Base-by-base conservation (phyloP, 1,140 invertebrate species). In the Eumaeus atala region DNA sequence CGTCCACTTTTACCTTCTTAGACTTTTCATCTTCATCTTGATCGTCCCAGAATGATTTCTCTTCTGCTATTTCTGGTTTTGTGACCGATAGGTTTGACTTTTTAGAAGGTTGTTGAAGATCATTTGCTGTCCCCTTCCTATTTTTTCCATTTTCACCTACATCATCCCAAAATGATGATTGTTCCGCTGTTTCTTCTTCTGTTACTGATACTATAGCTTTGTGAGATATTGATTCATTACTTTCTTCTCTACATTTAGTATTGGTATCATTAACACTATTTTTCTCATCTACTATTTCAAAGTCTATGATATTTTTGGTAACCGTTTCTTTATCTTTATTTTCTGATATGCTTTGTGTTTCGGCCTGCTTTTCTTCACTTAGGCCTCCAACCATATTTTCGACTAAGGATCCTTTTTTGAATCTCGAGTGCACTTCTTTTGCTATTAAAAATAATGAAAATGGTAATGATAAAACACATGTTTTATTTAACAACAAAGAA, bases 401-500 rank as follows among this genome's bases (percentile, higher is more conserved):
- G 38, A 72, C 49, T 18, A 78, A 55, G 9, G 66, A 67, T 77
- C 86, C 82, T 62, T 82, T 88, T 64, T 67, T 75, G 63, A 87
- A 77, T 67, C 74, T 80, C 66, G 81, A 82, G 74, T 81, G 81
- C 64, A 87, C 76, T 84, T 88, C 86, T 82, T 72, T 83, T 48
- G 87, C 85, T 88, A 87, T 77, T 76, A 56, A 80, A 84, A 68
- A 80, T 58, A 75, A 79, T 76, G 70, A 83, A 76, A 83, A 77
- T 70, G 62, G 42, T 38, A 65, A 63, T 62, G 65, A 66, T 56
- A 68, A 66, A 61, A 33, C n/a, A 62, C 63, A 72, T 64, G 71
- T 55, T 65, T 64, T 64, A 54, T 58, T 54, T 21, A 62, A 51
- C 62, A 63, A 58, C 70, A 79, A 74, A 70, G 74, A 61, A 78